Evolutionary conservation across 2,113 vertebrate species (phyloP).

Genomic region (Suncus etruscus): DNA sequence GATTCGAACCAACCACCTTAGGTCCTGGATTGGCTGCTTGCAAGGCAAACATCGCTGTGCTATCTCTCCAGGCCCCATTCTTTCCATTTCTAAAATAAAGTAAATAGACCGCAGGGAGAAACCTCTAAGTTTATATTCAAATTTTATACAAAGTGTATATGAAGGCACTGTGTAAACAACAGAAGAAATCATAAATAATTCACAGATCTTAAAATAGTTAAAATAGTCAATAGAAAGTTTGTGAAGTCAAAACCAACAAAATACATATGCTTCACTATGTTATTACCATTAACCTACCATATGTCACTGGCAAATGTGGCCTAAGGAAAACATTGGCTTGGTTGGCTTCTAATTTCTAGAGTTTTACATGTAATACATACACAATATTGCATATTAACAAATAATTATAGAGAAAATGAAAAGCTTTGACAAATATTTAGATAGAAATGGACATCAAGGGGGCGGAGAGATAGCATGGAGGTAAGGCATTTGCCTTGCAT

Average conservation of each 20-base stretch:
- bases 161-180: conserved; percentile 56
- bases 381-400: background rate
- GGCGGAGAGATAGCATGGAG: no score
- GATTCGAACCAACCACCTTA: no score
- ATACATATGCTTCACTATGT: background rate
- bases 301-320: background rate
- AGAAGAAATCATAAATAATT: conserved; percentile 78
- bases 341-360: conserved; percentile 47
- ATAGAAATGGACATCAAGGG: background rate
- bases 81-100: conserved; percentile 65
- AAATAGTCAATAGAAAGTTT: conserved; percentile 35
- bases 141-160: conserved; percentile 56
- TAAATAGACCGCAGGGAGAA: conserved; percentile 51
- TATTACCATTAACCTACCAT: background rate
- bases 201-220: conserved; percentile 54
- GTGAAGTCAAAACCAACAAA: background rate
- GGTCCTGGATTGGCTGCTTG: no score
- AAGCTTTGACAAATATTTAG: conserved; percentile 37
- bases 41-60: no score
- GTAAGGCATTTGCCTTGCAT: no score
- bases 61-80: no score
- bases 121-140: conserved; percentile 59
- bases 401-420: background rate
- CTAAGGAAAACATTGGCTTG: background rate
- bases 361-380: background rate